Evolutionary conservation across 2,888 invertebrate genomes (phyloP).

Genomic region (Argyra leucocephala): DNA sequence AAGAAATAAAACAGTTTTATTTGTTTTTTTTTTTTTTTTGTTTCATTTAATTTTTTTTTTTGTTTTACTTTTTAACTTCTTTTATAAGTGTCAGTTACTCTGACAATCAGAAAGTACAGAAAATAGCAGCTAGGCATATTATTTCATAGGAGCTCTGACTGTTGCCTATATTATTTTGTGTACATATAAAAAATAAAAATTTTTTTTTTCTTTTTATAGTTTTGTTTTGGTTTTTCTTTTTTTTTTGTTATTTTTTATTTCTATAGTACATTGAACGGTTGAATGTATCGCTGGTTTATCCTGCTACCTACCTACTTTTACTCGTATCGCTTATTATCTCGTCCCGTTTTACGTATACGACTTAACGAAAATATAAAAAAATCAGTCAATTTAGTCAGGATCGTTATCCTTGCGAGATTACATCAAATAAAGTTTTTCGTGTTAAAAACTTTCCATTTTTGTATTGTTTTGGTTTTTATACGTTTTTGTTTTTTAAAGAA

Average conservation of each 20-base stretch:
- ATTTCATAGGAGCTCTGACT: background rate
- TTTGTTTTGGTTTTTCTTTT: too few relatives aligned
- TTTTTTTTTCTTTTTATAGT: too few relatives aligned
- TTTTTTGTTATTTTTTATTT: too few relatives aligned
- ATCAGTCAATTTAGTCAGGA: slow-evolving; percentile 6
- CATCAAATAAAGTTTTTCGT: background rate
- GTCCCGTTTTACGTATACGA: background rate
- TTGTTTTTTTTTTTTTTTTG: background rate
- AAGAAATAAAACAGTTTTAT: background rate
- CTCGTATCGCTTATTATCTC: background rate
- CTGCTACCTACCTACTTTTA: too few relatives aligned
- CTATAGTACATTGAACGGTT: too few relatives aligned
- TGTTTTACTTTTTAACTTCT: background rate
- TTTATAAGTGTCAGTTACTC: slow-evolving; percentile 1
- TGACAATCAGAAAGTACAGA: background rate
- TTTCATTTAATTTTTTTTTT: background rate
- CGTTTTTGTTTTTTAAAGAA: too few relatives aligned
- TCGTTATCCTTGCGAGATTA: slow-evolving; percentile 6
- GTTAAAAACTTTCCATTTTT: too few relatives aligned
- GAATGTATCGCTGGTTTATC: too few relatives aligned
- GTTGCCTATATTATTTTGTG: too few relatives aligned
- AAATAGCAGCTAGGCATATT: background rate
- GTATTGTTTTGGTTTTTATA: too few relatives aligned
- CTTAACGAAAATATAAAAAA: background rate
- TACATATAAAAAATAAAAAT: too few relatives aligned